These are phyloP conservation scores for Epizoanthus ramosus DNA, from an alignment of 92 coral and sea anemone species.

Conservation along the genomic window DNA sequence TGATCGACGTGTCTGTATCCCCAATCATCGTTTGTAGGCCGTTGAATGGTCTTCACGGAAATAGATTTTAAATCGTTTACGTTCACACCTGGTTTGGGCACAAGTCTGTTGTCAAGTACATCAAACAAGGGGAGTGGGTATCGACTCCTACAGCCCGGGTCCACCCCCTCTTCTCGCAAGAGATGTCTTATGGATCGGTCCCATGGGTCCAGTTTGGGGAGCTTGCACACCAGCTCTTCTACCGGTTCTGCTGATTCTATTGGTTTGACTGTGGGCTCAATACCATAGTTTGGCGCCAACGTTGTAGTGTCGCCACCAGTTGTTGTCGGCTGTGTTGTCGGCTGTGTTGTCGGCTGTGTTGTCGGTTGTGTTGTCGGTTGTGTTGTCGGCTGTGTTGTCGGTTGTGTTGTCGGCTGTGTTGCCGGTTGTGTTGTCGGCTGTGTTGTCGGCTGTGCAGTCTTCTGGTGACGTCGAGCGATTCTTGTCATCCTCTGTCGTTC, in stretches of 20 bases:
- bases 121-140: constrained; percentile 67
- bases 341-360: constrained; percentile 1
- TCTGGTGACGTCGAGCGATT: no score
- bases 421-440: no score
- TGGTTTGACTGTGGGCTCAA: constrained; percentile 29
- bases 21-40: constrained; percentile 45
- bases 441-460: no score
- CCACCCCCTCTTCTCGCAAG: constrained; percentile 71
- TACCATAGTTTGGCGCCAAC: constrained; percentile 28
- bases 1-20: constrained; percentile 12
- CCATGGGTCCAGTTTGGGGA: constrained; percentile 85
- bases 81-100: constrained; percentile 46
- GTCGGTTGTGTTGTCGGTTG: background rate
- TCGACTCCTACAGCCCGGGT: constrained; percentile 68
- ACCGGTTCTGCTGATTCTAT: background rate
- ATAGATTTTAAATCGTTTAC: constrained; percentile 35
- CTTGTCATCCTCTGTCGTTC: no score
- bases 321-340: no score
- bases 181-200: constrained; percentile 76
- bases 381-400: background rate
- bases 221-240: constrained; percentile 60
- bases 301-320: background rate
- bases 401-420: no score
- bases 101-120: constrained; percentile 66
- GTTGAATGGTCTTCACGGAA: constrained; percentile 62